A percentile compares a stretch with the other conserved stretches of the same genome.
Evolutionary conservation across 2,888 invertebrate genomes (phyloP).

Genomic region (Auanema freiburgensis): DNA sequence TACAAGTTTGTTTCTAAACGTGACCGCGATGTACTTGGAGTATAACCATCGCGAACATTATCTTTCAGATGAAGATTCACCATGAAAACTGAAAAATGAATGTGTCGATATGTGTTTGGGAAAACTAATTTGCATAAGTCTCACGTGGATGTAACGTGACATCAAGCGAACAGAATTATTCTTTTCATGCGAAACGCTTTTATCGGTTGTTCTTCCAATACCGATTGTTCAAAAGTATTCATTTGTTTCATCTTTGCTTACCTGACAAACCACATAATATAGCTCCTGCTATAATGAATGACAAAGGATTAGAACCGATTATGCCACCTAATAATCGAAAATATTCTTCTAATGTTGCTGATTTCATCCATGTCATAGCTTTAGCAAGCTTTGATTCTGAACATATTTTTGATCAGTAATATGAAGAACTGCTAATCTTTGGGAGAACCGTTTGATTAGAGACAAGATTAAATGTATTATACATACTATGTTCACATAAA

Average conservation of each 20-base stretch:
- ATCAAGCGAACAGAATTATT: not conserved
- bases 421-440: not conserved
- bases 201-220: not conserved
- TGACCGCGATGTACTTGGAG: slow-evolving; percentile 53
- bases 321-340: slow-evolving; percentile 31
- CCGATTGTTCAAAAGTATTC: not conserved
- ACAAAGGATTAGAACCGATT: slow-evolving; percentile 38
- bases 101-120: not conserved
- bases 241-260: slow-evolving; percentile 2
- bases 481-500: no score
- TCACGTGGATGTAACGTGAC: not conserved
- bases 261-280: slow-evolving; percentile 30
- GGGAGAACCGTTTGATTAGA: not conserved
- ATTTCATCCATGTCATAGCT: slow-evolving; percentile 6
- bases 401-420: not conserved
- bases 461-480: no score
- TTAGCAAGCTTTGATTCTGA: slow-evolving; percentile 17
- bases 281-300: slow-evolving; percentile 40
- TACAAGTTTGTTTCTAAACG: slow-evolving; percentile 49
- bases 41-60: slow-evolving; percentile 61
- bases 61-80: slow-evolving; percentile 38
- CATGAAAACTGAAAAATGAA: slow-evolving; percentile 24
- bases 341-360: slow-evolving; percentile 23
- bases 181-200: not conserved
- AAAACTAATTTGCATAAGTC: not conserved